These are phyloP conservation scores for Ptiloglossa arizonensis DNA, from an alignment of 1,140 invertebrate genomes.

Conservation along the genomic window DNA sequence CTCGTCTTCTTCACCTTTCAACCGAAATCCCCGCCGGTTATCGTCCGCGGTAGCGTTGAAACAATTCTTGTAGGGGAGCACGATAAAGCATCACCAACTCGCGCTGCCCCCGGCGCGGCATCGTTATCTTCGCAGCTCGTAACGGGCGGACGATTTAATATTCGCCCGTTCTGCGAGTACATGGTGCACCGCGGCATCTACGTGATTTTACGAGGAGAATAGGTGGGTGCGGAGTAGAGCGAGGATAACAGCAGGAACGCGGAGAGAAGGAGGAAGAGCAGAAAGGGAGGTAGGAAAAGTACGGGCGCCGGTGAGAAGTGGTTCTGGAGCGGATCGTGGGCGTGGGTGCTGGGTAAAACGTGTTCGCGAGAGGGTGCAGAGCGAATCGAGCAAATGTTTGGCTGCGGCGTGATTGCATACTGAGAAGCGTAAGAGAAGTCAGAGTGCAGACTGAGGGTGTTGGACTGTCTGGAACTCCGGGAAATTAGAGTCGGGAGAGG, in stretches of 20 bases:
- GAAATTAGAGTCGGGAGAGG: no score
- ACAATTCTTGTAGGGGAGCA: not conserved
- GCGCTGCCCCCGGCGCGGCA: not conserved
- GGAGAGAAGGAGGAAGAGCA: not conserved
- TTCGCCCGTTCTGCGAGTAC: slow-evolving; percentile 47
- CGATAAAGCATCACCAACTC: not conserved
- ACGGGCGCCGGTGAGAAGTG: slow-evolving; percentile 1
- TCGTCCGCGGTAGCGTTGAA: not conserved
- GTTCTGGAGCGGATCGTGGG: not conserved
- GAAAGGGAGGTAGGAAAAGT: not conserved
- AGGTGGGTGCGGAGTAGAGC: not conserved
- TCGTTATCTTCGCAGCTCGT: slow-evolving; percentile 33
- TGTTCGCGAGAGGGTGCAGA: not conserved
- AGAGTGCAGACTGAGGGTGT: no score
- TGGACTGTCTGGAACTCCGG: not conserved
- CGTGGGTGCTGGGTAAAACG: slow-evolving; percentile 12
- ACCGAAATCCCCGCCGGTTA: no score
- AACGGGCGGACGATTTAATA: slow-evolving; percentile 50
- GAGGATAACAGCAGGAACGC: not conserved
- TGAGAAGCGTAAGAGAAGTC: no score
- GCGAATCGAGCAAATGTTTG: not conserved
- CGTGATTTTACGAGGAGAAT: slow-evolving; percentile 48
- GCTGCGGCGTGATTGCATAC: no score
- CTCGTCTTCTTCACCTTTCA: no score
- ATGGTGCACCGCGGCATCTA: slow-evolving; percentile 29